These are phyloP conservation scores for Andrena bucephala DNA, from an alignment of 2,888 invertebrate genomes.

Conservation along the genomic window DNA sequence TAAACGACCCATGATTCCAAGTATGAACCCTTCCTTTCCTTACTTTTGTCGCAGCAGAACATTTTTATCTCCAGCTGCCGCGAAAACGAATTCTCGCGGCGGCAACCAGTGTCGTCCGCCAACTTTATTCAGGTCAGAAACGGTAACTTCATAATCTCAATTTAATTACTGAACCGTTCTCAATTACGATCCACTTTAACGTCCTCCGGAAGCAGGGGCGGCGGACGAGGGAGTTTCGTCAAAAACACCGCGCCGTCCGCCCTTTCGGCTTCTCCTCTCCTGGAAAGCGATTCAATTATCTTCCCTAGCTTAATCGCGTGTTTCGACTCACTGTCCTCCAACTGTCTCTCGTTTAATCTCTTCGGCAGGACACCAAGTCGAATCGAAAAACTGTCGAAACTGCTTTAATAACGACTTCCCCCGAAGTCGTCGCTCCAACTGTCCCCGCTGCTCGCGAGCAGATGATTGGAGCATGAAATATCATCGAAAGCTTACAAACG, in stretches of 20 bases:
- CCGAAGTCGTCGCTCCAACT: slow-evolving; percentile 3
- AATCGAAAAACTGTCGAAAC: background rate
- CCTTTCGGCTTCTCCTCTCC: background rate
- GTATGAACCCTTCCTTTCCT: no score
- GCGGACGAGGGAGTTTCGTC: slow-evolving; percentile 6
- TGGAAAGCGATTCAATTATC: slow-evolving; percentile 38
- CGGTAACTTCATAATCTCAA: slow-evolving; percentile 45
- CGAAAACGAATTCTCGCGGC: background rate
- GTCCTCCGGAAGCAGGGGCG: slow-evolving; percentile 9
- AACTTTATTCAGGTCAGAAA: slow-evolving; percentile 51
- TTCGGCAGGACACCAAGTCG: background rate
- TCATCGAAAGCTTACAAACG: background rate
- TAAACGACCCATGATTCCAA: no score
- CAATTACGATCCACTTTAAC: slow-evolving; percentile 39
- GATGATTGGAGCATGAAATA: background rate
- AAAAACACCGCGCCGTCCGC: slow-evolving; percentile 19
- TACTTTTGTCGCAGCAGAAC: background rate
- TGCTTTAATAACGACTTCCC: background rate
- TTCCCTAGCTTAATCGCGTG: slow-evolving; percentile 28
- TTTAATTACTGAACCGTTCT: slow-evolving; percentile 35
- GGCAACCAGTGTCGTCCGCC: slow-evolving; percentile 14
- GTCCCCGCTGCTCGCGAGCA: background rate
- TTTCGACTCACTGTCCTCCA: slow-evolving; percentile 5
- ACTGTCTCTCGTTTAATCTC: slow-evolving; percentile 7
- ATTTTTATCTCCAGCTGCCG: slow-evolving; percentile 1